Conservation (phyloP, 2,888 invertebrate genomes). For the Papilio protenor region DNA sequence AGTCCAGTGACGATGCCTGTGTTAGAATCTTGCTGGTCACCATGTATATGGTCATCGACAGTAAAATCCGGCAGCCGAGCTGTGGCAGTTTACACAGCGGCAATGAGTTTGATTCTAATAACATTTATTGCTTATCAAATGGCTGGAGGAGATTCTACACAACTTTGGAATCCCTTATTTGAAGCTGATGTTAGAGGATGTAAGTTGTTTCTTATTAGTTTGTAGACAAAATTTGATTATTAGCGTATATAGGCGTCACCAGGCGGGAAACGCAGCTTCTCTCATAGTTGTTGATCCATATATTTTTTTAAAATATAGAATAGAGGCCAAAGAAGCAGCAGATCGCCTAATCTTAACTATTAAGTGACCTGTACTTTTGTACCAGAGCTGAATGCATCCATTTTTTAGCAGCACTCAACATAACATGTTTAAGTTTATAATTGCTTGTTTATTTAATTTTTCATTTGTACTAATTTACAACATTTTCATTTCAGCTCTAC, state of each 20-base stretch:
- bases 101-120: conserved; percentile 89
- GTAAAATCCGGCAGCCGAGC: conserved; percentile 90
- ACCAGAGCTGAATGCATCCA: not conserved
- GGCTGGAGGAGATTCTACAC: conserved; percentile 94
- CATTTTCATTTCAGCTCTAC: conserved; percentile 86
- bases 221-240: not conserved
- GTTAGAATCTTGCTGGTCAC: conserved; percentile 93
- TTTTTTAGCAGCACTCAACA: not conserved
- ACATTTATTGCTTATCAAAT: conserved; percentile 90
- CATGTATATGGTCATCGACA: conserved; percentile 92
- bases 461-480: conserved; percentile 17
- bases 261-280: too few species aligned
- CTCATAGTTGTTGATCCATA: too few species aligned
- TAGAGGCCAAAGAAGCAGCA: too few species aligned
- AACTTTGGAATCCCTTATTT: conserved; percentile 94
- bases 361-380: too few species aligned
- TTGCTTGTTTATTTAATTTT: not conserved
- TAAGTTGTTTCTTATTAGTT: conserved; percentile 72
- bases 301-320: too few species aligned
- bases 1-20: conserved; percentile 84
- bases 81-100: conserved; percentile 91
- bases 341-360: too few species aligned
- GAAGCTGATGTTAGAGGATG: conserved; percentile 92
- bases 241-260: too few species aligned
- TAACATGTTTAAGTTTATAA: not conserved